A percentile compares a stretch with the other conserved stretches of the same genome.
Evolutionary conservation across 92 coral and sea anemone genomes (phyloP).

Genomic region (Epizoanthus illoricatus): DNA sequence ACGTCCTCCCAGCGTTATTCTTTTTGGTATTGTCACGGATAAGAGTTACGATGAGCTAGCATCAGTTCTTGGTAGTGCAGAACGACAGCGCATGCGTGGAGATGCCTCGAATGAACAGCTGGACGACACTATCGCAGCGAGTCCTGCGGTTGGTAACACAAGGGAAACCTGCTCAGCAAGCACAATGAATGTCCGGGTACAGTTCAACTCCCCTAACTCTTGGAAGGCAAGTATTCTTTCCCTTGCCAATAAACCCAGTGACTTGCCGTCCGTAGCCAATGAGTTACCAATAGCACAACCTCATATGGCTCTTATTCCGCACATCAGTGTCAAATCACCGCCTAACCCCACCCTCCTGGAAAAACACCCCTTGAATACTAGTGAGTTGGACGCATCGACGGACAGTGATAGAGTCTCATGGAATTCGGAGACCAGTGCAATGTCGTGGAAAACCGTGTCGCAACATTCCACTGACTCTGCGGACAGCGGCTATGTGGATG

Average conservation of each 20-base stretch:
- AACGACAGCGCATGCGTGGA: background rate
- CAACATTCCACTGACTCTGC: conserved; percentile 57
- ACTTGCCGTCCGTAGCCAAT: background rate
- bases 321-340: background rate
- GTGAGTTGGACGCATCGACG: background rate
- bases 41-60: conserved; percentile 38
- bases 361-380: background rate
- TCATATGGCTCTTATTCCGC: background rate
- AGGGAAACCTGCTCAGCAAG: background rate
- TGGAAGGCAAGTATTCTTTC: conserved; percentile 4
- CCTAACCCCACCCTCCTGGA: background rate
- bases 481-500: conserved; percentile 75
- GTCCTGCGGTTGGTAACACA: background rate
- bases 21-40: conserved; percentile 70
- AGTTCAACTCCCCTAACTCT: background rate
- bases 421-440: conserved; percentile 61
- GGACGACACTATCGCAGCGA: background rate
- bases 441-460: conserved; percentile 65
- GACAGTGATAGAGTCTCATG: conserved; percentile 41
- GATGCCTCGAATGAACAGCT: background rate
- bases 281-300: no score
- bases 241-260: conserved; percentile 16
- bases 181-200: background rate
- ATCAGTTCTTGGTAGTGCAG: background rate
- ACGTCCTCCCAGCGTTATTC: conserved; percentile 47